A percentile compares a stretch with the other conserved stretches of the same genome.
phyloP scores from a whole-genome alignment of 1,140 invertebrate genomes.

The Cephus cinctus region DNA sequence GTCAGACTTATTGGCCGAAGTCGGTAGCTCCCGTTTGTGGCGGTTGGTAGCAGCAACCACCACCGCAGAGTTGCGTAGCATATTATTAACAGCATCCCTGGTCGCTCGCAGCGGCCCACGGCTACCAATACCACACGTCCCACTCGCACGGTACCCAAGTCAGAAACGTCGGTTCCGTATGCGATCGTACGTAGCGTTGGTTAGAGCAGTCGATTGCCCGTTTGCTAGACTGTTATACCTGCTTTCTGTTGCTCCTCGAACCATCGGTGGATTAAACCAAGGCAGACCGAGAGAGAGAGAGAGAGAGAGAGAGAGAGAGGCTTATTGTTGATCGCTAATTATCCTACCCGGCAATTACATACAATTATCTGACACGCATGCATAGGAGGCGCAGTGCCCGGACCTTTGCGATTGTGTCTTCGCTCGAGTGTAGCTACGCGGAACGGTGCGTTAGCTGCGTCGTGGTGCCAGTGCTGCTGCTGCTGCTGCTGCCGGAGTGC shows the following conservation, averaged over 20 bases:
- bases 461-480: no score
- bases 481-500: no score
- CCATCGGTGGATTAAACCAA: no score
- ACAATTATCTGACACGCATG: slow-evolving; percentile 51
- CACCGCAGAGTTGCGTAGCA: slow-evolving; percentile 19
- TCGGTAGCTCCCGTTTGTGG: neutral
- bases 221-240: no score
- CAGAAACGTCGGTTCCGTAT: no score
- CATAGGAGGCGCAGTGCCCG: slow-evolving; percentile 17
- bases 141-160: neutral
- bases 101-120: slow-evolving; percentile 18
- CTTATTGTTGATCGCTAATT: slow-evolving; percentile 56
- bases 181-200: no score
- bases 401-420: slow-evolving; percentile 7
- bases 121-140: slow-evolving; percentile 1
- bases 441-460: slow-evolving; percentile 3
- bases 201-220: no score
- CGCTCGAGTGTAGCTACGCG: slow-evolving; percentile 10
- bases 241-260: no score
- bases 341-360: slow-evolving; percentile 47
- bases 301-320: slow-evolving; percentile 7
- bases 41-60: slow-evolving; percentile 19
- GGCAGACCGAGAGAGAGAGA: neutral
- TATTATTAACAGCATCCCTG: slow-evolving; percentile 29
- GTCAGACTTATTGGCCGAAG: neutral